Conservation (phyloP, 2,797 vertebrate species). For the Euthynnus affinis region DNA sequence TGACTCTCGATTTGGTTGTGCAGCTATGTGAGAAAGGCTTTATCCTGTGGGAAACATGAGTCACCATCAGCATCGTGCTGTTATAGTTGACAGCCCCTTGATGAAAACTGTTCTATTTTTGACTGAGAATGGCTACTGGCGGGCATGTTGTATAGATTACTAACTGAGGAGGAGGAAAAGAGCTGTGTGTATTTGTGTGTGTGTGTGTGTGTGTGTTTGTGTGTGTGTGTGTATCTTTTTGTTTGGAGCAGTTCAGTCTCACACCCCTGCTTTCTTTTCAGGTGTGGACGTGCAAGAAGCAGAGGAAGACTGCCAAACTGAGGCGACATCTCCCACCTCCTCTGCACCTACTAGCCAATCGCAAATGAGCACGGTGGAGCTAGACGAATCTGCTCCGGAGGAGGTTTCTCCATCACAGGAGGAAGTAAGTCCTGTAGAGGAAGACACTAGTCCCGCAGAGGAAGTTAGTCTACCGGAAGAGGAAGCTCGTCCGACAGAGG, state of each 20-base stretch:
- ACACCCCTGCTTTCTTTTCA: conserved; percentile 63
- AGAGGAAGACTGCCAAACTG: conserved; percentile 78
- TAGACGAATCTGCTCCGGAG: conserved; percentile 50
- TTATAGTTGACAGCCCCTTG: conserved; percentile 70
- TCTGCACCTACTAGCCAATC: conserved; percentile 69
- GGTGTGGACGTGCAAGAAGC: conserved; percentile 74
- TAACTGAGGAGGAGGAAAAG: conserved; percentile 46
- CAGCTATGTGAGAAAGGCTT: conserved; percentile 58
- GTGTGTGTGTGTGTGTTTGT: neutral
- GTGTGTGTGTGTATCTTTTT: conserved; percentile 16
- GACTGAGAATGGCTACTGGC: conserved; percentile 53
- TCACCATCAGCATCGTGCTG: conserved; percentile 73
- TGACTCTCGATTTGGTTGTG: conserved; percentile 50
- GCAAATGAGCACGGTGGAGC: conserved; percentile 66
- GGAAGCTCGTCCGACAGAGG: conserved; percentile 30
- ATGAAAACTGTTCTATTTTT: conserved; percentile 74
- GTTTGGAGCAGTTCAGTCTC: conserved; percentile 35
- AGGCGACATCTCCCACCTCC: conserved; percentile 72
- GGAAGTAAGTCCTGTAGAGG: conserved; percentile 47
- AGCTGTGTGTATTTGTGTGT: conserved; percentile 4
- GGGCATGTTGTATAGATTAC: conserved; percentile 59
- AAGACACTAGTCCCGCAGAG: conserved; percentile 48
- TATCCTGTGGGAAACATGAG: conserved; percentile 74
- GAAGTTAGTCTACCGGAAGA: conserved; percentile 47
- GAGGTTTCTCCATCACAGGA: conserved; percentile 57